Base-by-base conservation (phyloP, 2,888 invertebrate species). In the Geotrupes spiniger region DNA sequence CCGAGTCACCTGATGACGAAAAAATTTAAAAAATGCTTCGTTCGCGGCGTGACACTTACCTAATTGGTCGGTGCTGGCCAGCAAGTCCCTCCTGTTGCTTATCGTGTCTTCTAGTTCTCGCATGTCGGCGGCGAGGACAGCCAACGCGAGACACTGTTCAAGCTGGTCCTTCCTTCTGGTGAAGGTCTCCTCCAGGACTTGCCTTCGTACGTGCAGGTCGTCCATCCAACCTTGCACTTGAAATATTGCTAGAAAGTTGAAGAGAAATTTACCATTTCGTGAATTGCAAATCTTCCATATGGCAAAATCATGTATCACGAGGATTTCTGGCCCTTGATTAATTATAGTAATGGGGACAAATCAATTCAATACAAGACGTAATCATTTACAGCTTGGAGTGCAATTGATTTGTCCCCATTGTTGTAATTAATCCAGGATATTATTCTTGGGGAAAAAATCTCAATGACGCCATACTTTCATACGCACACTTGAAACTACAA, bases 221-320 rank as follows among this genome's bases (percentile, higher is more conserved):
- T 89, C 88, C 63, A 88, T 69, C 85, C 86, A 86, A 56, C 79
- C 79, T 69, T 87, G 86, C 12, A 88, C 87, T 74, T 84, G 84
- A 47, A 81, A 76, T 46, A 85, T 75, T 46, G 83, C 84, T 83
- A 61, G 36, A 72, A 71, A 41, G 21, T 6, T 4, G 6, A 21
- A 21, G n/a, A n/a, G n/a, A n/a, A n/a, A n/a, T n/a, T n/a, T n/a
- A n/a, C n/a, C n/a, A n/a, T n/a, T n/a, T n/a, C n/a, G n/a, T n/a
- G n/a, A n/a, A n/a, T n/a, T n/a, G n/a, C n/a, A n/a, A n/a, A n/a
- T n/a, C n/a, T n/a, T n/a, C n/a, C n/a, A n/a, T n/a, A n/a, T n/a
- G n/a, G n/a, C n/a, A n/a, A n/a, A n/a, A n/a, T n/a, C n/a, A n/a
- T n/a, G n/a, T n/a, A n/a, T n/a, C n/a, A n/a, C n/a, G n/a, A n/a